Conservation (phyloP, 2,113 vertebrate species). For the Glaucidium brasilianum region DNA sequence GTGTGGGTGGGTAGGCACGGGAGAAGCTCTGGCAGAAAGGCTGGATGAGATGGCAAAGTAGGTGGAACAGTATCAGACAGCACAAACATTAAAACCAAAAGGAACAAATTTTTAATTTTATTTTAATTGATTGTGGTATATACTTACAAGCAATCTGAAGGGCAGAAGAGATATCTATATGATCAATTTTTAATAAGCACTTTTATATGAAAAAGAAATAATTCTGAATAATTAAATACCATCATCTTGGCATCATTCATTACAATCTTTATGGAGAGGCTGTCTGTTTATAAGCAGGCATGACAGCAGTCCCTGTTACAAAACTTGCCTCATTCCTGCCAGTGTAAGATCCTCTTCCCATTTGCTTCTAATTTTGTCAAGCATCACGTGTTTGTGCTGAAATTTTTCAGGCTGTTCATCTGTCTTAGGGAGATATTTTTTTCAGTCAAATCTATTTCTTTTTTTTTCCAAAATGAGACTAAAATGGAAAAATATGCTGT, state of each 20-base stretch:
- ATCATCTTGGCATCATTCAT: background rate
- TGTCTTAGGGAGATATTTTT: background rate
- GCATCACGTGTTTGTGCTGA: background rate
- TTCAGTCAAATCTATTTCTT: background rate
- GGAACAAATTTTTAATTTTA: background rate
- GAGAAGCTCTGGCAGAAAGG: background rate
- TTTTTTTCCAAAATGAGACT: background rate
- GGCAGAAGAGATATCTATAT: background rate
- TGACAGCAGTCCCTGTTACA: background rate
- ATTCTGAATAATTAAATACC: constrained; percentile 36
- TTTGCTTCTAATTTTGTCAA: constrained; percentile 36
- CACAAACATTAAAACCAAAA: background rate
- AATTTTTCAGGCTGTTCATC: background rate
- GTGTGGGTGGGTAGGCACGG: accelerated
- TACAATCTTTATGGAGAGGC: background rate
- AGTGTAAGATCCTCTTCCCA: background rate
- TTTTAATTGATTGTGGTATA: background rate
- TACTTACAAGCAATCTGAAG: background rate
- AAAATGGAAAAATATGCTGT: background rate
- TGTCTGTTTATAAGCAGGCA: background rate
- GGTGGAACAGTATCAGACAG: background rate
- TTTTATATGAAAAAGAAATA: constrained; percentile 2
- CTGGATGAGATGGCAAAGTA: background rate
- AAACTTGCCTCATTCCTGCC: constrained; percentile 9
- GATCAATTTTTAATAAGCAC: constrained; percentile 40